Evolutionary conservation across 2,888 invertebrate species (phyloP).

Genomic region (Agelastica alni): DNA sequence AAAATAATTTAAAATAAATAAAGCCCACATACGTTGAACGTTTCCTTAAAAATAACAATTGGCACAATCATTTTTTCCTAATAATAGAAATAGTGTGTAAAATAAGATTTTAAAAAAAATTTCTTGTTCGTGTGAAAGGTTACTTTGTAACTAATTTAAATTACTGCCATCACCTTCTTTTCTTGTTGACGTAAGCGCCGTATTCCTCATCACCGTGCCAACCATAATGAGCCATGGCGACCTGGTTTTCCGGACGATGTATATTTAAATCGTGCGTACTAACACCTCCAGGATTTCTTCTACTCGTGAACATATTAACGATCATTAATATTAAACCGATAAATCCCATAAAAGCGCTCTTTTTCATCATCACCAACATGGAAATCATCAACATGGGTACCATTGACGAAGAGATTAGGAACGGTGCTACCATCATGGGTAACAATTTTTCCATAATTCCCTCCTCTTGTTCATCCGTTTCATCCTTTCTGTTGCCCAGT

Average conservation of each 20-base stretch:
- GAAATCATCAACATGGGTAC: constrained; percentile 71
- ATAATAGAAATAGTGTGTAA: too few relatives aligned
- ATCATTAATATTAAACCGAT: constrained; percentile 69
- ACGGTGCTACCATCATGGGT: constrained; percentile 72
- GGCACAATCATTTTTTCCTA: too few relatives aligned
- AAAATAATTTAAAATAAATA: too few relatives aligned
- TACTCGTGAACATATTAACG: constrained; percentile 63
- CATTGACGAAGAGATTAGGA: constrained; percentile 70
- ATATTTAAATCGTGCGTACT: constrained; percentile 36
- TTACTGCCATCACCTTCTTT: constrained; percentile 31
- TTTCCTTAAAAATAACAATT: too few relatives aligned
- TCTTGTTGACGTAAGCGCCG: constrained; percentile 60
- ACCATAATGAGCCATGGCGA: constrained; percentile 59
- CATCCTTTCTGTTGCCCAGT: constrained; percentile 53
- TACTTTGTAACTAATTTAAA: too few relatives aligned
- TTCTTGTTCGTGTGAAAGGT: too few relatives aligned
- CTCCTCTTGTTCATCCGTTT: too few relatives aligned
- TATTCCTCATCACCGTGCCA: constrained; percentile 63
- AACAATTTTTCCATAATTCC: constrained; percentile 64
- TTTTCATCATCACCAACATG: constrained; percentile 70
- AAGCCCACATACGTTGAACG: too few relatives aligned
- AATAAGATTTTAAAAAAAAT: too few relatives aligned
- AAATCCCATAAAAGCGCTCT: constrained; percentile 72
- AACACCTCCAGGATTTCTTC: constrained; percentile 44
- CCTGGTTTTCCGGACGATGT: constrained; percentile 24